Conservation (phyloP, 2,888 invertebrate genomes). For the Drosophila aldrichi region DNA sequence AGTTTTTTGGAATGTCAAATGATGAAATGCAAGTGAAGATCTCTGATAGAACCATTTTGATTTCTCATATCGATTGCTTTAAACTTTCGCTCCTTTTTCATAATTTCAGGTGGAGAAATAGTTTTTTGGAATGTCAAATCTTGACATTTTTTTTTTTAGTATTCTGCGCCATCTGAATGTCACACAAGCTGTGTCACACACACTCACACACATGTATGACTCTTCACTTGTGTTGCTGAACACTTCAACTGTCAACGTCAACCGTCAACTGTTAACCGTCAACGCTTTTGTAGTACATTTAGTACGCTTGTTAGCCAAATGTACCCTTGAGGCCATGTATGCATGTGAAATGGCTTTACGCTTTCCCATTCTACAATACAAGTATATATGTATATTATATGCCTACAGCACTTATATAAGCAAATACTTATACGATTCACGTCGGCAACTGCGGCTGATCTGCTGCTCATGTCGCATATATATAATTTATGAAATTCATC, state of each 20-base stretch:
- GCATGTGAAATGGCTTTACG: conserved; percentile 29
- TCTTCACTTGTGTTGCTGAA: conserved; percentile 33
- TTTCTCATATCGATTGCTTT: not conserved
- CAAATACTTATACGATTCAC: conserved; percentile 17
- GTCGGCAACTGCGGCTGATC: conserved; percentile 6
- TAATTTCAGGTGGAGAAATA: conserved; percentile 3
- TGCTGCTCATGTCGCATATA: conserved; percentile 27
- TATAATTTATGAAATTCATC: conserved; percentile 35
- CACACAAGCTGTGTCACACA: conserved; percentile 6
- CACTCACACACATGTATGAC: not conserved
- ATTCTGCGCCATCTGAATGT: conserved; percentile 21
- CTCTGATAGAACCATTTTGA: not conserved
- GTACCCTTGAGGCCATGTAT: conserved; percentile 67
- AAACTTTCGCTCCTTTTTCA: not conserved
- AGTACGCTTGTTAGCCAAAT: conserved; percentile 77
- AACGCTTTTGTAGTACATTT: conserved; percentile 69
- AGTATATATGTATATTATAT: not conserved
- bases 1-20: conserved; percentile 16
- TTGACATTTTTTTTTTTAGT: conserved; percentile 29
- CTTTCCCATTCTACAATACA: not conserved
- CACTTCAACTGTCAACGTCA: conserved; percentile 53
- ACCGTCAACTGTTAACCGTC: conserved; percentile 17
- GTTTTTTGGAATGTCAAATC: conserved; percentile 21
- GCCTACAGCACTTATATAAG: conserved; percentile 14
- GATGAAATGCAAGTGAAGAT: not conserved